These are phyloP conservation scores for Empis stercorea DNA, from an alignment of 2,888 invertebrate genomes.

Conservation along the genomic window DNA sequence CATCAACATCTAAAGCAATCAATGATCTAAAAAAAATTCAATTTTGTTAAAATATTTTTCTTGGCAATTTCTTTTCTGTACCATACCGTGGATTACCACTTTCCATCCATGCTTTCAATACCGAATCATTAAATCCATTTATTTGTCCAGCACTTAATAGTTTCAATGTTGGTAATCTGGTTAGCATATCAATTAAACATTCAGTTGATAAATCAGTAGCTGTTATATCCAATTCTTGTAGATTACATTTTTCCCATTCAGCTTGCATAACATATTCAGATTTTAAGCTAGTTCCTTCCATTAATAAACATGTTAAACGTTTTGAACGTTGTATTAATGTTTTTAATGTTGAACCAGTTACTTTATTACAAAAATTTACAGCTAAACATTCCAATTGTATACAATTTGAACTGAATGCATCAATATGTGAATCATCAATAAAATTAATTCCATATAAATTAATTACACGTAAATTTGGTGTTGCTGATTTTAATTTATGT, in stretches of 20 bases:
- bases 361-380: constrained; percentile 93
- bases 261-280: constrained; percentile 90
- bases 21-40: constrained; percentile 42
- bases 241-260: constrained; percentile 92
- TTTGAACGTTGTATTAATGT: constrained; percentile 86
- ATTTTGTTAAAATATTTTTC: background rate
- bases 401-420: constrained; percentile 93
- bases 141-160: constrained; percentile 93
- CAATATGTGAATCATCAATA: constrained; percentile 96
- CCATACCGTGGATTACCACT: constrained; percentile 57
- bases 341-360: constrained; percentile 91
- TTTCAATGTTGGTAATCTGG: constrained; percentile 69
- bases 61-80: background rate
- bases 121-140: constrained; percentile 93
- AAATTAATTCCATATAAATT: constrained; percentile 98
- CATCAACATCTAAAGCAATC: constrained; percentile 82
- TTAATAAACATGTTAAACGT: constrained; percentile 78
- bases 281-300: constrained; percentile 93
- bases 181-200: constrained; percentile 83
- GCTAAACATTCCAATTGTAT: constrained; percentile 93
- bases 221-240: constrained; percentile 92
- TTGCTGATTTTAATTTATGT: constrained; percentile 94
- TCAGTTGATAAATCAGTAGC: constrained; percentile 93
- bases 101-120: constrained; percentile 84
- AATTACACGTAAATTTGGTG: constrained; percentile 93